Evolutionary conservation across 2,797 vertebrate genomes (phyloP).

Genomic region (Allobates femoralis): DNA sequence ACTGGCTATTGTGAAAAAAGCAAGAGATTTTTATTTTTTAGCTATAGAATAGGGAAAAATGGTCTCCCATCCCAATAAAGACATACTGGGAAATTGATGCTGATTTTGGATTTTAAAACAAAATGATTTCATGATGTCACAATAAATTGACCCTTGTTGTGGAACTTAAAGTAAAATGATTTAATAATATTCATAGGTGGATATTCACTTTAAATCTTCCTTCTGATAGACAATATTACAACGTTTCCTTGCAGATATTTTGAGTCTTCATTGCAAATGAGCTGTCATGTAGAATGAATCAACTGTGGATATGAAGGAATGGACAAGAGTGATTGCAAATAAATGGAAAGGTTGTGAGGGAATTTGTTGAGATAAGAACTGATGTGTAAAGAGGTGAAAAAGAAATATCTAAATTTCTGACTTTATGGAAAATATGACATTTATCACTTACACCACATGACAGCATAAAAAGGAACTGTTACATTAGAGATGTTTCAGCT

Average conservation of each 20-base stretch:
- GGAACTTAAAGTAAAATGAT: too few species aligned
- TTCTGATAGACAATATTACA: not conserved
- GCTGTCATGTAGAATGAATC: not conserved
- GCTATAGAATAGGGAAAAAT: too few species aligned
- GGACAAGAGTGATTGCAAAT: slow-evolving; percentile 11
- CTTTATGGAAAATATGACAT: slow-evolving; percentile 18
- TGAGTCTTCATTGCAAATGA: not conserved
- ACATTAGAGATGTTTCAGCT: not conserved
- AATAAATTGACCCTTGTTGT: not conserved
- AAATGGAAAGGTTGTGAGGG: not conserved
- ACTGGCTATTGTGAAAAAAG: too few species aligned
- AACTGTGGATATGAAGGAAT: not conserved
- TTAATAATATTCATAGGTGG: not conserved
- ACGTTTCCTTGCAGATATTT: not conserved
- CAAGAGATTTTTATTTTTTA: too few species aligned
- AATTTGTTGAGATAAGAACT: slow-evolving; percentile 28
- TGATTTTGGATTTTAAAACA: too few species aligned
- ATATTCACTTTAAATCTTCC: not conserved
- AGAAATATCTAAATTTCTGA: slow-evolving; percentile 1
- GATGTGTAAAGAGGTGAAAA: slow-evolving; percentile 13
- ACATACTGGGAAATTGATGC: too few species aligned
- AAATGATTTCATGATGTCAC: too few species aligned
- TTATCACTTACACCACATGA: slow-evolving; percentile 33
- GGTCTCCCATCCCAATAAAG: too few species aligned
- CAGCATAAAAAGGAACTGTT: slow-evolving; percentile 1